A percentile compares a stretch with the other conserved stretches of the same genome.
phyloP scores from a whole-genome alignment of 2,113 vertebrate genomes.

The Leuciscus idus region DNA sequence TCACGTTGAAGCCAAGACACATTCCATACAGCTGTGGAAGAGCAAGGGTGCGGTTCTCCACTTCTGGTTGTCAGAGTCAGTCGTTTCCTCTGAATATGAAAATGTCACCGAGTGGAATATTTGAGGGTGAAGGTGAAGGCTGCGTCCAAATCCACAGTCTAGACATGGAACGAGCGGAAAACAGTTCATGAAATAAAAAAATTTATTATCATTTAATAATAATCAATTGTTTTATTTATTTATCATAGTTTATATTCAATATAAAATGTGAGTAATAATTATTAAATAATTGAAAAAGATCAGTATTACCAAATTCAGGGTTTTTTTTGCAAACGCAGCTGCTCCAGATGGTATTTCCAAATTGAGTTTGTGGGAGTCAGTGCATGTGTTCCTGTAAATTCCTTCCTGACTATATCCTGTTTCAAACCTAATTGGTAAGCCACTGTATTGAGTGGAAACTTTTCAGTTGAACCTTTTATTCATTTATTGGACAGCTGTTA shows the following conservation, averaged over 20 bases:
- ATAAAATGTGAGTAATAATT: not conserved
- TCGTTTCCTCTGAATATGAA: not conserved
- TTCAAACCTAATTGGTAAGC: conserved; percentile 59
- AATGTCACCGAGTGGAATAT: conserved; percentile 43
- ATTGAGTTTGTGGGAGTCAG: not conserved
- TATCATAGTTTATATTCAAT: not conserved
- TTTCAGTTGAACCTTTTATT: conserved; percentile 44
- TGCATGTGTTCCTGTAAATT: conserved; percentile 26
- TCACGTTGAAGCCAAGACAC: conserved; percentile 13
- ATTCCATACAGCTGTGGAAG: conserved; percentile 40
- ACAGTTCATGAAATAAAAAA: not conserved
- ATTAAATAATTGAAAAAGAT: not conserved
- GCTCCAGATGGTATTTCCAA: too few relatives aligned
- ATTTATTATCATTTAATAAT: not conserved
- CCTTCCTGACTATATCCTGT: conserved; percentile 33
- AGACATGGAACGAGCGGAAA: not conserved
- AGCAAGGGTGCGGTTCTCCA: conserved; percentile 35
- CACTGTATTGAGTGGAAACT: conserved; percentile 57
- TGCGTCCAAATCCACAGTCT: not conserved
- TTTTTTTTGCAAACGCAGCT: not conserved
- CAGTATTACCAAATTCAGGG: not conserved
- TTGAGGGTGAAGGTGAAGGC: not conserved
- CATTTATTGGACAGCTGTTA: conserved; percentile 57
- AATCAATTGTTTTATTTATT: not conserved
- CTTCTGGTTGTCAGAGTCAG: not conserved